Percentiles rank a stretch among this genome's conserved stretches.
phyloP scores from a whole-genome alignment of 2,888 invertebrate species.

The Metallyticus violacea region DNA sequence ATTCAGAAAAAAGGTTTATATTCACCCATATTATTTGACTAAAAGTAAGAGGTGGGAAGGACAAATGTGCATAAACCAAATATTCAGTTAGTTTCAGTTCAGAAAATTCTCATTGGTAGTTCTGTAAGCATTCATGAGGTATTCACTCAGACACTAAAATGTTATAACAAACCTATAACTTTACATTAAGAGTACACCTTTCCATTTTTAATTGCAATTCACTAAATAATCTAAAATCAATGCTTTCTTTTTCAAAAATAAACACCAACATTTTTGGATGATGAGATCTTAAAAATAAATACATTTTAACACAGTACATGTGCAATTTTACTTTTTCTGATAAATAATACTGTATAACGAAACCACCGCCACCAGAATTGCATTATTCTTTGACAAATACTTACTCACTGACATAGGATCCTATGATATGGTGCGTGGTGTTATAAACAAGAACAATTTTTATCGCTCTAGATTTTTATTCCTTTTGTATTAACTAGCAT shows the following conservation, averaged over 20 bases:
- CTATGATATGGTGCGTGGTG: constrained; percentile 64
- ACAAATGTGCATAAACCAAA: no score
- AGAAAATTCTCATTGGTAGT: no score
- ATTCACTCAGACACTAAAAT: no score
- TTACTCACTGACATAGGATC: constrained; percentile 45
- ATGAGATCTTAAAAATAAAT: background rate
- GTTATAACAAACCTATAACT: no score
- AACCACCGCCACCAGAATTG: constrained; percentile 35
- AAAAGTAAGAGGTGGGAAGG: no score
- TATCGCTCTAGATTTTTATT: constrained; percentile 22
- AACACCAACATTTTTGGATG: constrained; percentile 21
- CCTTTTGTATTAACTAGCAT: background rate
- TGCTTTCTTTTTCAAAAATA: background rate
- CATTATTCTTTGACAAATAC: constrained; percentile 33
- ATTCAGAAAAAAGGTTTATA: no score
- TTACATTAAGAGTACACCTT: no score
- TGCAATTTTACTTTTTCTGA: constrained; percentile 27
- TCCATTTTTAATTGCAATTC: no score
- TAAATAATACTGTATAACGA: constrained; percentile 30
- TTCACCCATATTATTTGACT: no score
- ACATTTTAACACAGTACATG: constrained; percentile 23
- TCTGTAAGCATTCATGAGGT: no score
- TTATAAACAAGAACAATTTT: constrained; percentile 37
- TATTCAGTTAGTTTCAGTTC: no score
- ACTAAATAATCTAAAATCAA: no score